Base-by-base conservation (phyloP, 2,888 invertebrate genomes). In the Tuberolachnus salignus region DNA sequence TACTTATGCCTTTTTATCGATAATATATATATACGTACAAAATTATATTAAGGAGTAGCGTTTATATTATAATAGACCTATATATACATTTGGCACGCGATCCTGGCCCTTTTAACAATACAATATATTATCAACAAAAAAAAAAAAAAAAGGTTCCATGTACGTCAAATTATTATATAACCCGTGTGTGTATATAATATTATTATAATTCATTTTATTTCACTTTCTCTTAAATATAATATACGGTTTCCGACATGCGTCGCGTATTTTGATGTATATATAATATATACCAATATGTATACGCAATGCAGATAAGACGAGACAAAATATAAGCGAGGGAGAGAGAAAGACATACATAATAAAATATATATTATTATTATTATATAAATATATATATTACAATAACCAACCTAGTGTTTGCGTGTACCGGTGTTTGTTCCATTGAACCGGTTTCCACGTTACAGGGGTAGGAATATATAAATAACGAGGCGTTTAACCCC, bases 401-500 rank as follows among this genome's bases (percentile, higher is more conserved):
- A n/a, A n/a, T n/a, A n/a, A 64, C 51, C 64, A 73, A 64, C 73
- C 53, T 74, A 21, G 63, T 51, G 73, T 51, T 19, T 70, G 19
- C 51, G 53, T 34, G 53, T 23, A 11, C 14, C 73, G 63, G 64
- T 16, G 67, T 57, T 67, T 57, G 75, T 78, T 78, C 67, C 67
- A 78, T 78, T 67, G 75, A 78, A 78, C 75, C 75, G 67, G 75
- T 78, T 78, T 75, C 67, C 66, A 67, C 66, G 57, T 74, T n/a
- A 6, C 34, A 34, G 3, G 6, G 34, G 34, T 3, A 19, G n/a
- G 44, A 26, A 66, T 66, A 57, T 75, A 78, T 67, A 78, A 51
- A 78, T 78, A 78, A 78, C 75, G 67, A 78, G 75, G 67, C 67
- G 67, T 78, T 78, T 78, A 78, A 78, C 75, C 75, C 75, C 75